These are phyloP conservation scores for Panzeria rudis DNA, from an alignment of 2,888 invertebrate genomes.

Conservation along the genomic window DNA sequence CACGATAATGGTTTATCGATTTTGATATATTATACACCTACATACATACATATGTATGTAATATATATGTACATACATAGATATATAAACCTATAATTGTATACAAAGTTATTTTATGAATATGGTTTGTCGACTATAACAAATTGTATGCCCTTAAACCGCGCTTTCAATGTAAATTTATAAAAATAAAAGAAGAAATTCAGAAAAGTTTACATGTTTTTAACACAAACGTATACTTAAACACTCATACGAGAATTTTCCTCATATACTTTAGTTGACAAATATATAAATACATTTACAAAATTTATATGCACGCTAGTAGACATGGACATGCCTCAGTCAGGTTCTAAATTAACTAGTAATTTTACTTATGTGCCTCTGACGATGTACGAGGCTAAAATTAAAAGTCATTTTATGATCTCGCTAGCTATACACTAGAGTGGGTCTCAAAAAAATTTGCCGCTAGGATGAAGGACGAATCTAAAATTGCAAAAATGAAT, in stretches of 20 bases:
- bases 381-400: slow-evolving; percentile 3
- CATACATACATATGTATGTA: neutral
- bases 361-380: slow-evolving; percentile 5
- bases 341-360: slow-evolving; percentile 28
- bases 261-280: neutral
- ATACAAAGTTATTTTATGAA: slow-evolving; percentile 10
- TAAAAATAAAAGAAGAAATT: neutral
- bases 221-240: neutral
- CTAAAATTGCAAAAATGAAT: too few species aligned
- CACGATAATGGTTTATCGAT: neutral
- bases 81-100: neutral
- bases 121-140: slow-evolving; percentile 25
- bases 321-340: slow-evolving; percentile 49
- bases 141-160: slow-evolving; percentile 53
- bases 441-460: neutral
- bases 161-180: slow-evolving; percentile 53
- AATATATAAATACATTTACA: slow-evolving; percentile 15
- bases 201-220: slow-evolving; percentile 14
- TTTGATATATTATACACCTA: neutral
- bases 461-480: too few species aligned
- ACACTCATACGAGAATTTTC: neutral
- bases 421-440: too few species aligned
- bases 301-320: slow-evolving; percentile 21
- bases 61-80: neutral
- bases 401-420: neutral